Percentiles rank a stretch among this genome's conserved stretches.
These are phyloP conservation scores for Trogon surrucura DNA, from an alignment of 2,113 vertebrate species.

Conservation along the genomic window DNA sequence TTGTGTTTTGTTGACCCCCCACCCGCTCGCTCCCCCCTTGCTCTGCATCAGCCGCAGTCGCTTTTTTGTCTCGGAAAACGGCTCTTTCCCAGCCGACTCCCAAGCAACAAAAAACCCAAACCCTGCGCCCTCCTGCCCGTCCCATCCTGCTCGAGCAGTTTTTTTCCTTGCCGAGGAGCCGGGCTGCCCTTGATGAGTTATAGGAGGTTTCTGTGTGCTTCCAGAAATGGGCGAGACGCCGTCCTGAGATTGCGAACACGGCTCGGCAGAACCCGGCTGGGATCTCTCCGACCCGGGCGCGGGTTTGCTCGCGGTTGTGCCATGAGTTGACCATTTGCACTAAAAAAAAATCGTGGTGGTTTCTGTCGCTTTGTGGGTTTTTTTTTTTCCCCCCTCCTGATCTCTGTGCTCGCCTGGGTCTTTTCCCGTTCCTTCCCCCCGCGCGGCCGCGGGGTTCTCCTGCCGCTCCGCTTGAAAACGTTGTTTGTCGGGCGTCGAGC, in stretches of 20 bases:
- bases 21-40: background rate
- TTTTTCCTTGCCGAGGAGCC: background rate
- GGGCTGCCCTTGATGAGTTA: background rate
- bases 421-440: background rate
- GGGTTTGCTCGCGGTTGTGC: constrained; percentile 9
- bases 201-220: constrained; percentile 33
- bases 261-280: background rate
- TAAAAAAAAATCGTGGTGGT: background rate
- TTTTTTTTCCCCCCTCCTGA: background rate
- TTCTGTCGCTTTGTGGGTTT: background rate
- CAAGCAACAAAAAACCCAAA: background rate
- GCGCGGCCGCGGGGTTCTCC: rapidly evolving
- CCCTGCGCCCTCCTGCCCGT: rapidly evolving
- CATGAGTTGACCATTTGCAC: constrained; percentile 64
- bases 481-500: background rate
- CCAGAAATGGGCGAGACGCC: background rate
- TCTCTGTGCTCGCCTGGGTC: background rate
- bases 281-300: background rate
- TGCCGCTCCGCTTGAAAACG: background rate
- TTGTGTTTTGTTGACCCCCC: background rate
- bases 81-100: background rate
- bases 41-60: background rate
- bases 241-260: background rate
- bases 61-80: background rate
- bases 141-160: background rate